phyloP scores from a whole-genome alignment of 1,140 invertebrate genomes.

The Zeugodacus cucurbitae region DNA sequence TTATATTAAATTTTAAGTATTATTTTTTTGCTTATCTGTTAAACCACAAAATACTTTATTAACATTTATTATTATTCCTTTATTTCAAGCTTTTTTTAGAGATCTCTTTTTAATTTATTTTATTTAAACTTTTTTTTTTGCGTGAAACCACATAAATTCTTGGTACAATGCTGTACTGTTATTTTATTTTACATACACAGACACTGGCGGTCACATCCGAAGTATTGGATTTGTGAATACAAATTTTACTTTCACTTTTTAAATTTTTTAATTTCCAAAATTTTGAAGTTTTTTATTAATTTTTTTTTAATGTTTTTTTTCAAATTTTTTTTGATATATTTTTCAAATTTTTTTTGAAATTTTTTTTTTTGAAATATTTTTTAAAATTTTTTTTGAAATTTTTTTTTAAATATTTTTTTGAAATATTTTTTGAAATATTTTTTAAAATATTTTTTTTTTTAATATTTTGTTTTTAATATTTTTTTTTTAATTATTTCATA shows the following conservation, averaged over 20 bases:
- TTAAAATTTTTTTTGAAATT: too few species aligned
- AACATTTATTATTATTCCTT: neutral
- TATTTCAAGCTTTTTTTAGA: neutral
- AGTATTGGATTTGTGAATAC: neutral
- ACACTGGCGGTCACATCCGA: neutral
- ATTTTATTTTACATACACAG: neutral
- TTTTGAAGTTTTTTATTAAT: neutral
- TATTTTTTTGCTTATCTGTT: neutral
- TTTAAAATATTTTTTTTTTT: neutral
- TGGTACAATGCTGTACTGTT: neutral
- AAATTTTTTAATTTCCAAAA: neutral
- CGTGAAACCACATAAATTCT: constrained; percentile 39
- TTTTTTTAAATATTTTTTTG: constrained; percentile 15
- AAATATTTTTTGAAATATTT: neutral
- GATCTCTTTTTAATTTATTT: neutral
- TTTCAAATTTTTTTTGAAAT: too few species aligned
- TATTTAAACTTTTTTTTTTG: constrained; percentile 33
- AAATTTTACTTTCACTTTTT: neutral
- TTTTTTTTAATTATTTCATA: neutral
- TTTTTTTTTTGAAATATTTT: too few species aligned
- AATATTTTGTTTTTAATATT: neutral
- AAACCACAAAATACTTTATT: neutral
- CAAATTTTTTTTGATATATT: too few species aligned
- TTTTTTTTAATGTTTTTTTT: neutral
- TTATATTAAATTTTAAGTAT: neutral